Evolutionary conservation across 2,113 vertebrate species (phyloP).

Genomic region (Phaetusa simplex): DNA sequence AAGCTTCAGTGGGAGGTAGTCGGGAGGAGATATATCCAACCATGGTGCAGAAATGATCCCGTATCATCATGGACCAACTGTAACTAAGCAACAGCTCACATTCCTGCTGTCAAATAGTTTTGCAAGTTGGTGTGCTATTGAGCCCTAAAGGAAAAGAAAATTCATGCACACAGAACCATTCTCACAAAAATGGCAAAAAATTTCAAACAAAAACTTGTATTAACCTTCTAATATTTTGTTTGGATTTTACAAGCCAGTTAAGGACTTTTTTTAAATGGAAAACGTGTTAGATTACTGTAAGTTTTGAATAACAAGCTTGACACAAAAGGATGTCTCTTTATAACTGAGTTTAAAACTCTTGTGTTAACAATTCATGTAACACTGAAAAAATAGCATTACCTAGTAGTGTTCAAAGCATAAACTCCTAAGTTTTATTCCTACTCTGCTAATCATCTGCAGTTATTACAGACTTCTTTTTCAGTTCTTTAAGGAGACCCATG

Average conservation of each 20-base stretch:
- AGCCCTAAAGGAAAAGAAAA: background rate
- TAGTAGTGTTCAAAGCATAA: background rate
- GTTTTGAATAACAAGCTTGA: background rate
- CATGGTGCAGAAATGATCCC: background rate
- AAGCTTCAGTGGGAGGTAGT: background rate
- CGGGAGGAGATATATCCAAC: background rate
- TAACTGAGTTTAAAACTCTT: background rate
- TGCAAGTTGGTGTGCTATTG: background rate
- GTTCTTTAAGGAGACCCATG: background rate
- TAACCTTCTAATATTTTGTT: background rate
- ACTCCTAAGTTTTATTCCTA: background rate
- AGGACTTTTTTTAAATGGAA: background rate
- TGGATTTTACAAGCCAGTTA: background rate
- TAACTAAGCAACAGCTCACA: slow-evolving; percentile 13
- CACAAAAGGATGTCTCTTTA: background rate
- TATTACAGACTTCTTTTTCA: background rate
- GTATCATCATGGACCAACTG: background rate
- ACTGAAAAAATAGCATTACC: background rate
- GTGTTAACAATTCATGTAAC: background rate
- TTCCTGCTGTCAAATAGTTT: background rate
- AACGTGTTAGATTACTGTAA: background rate
- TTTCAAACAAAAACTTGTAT: background rate
- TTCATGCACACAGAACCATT: background rate
- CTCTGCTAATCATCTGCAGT: background rate
- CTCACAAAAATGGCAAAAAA: background rate